Conservation (phyloP, 2,888 invertebrate genomes). For the Horisme vitalbata region DNA sequence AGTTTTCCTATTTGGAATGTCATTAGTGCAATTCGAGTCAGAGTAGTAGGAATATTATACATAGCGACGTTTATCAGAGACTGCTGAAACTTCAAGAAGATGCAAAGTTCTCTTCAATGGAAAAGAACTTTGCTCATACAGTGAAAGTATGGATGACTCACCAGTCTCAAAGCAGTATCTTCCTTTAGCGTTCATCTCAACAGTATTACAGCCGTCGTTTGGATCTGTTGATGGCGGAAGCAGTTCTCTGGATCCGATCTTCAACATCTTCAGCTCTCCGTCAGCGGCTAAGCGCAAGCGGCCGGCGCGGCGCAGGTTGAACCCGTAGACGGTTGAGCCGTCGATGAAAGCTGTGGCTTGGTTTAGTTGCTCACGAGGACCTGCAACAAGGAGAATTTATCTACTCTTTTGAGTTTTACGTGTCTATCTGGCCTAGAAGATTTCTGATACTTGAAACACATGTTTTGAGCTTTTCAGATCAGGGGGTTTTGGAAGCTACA, state of each 20-base stretch:
- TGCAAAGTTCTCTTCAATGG: no score
- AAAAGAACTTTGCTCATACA: no score
- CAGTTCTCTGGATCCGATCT: slow-evolving; percentile 85
- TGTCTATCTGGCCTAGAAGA: no score
- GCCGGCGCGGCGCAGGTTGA: slow-evolving; percentile 70
- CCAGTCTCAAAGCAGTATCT: slow-evolving; percentile 91
- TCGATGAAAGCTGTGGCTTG: slow-evolving; percentile 94
- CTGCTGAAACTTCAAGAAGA: no score
- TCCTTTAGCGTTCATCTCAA: slow-evolving; percentile 85
- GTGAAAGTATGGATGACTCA: slow-evolving; percentile 36
- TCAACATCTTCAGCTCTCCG: slow-evolving; percentile 86
- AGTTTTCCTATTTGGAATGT: no score
- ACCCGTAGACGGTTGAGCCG: slow-evolving; percentile 92
- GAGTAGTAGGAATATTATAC: no score
- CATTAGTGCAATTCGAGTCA: no score
- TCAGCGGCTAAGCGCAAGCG: slow-evolving; percentile 76
- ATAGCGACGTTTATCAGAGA: no score
- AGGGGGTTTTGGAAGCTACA: no score
- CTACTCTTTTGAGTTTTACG: no score
- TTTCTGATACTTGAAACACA: no score
- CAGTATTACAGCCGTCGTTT: slow-evolving; percentile 90
- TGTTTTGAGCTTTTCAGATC: no score
- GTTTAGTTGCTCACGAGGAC: slow-evolving; percentile 92
- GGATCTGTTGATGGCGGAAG: slow-evolving; percentile 87
- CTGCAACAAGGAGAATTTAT: slow-evolving; percentile 56